These are phyloP conservation scores for Pseudococcus viburni DNA, from an alignment of 2,888 invertebrate species.

Conservation along the genomic window DNA sequence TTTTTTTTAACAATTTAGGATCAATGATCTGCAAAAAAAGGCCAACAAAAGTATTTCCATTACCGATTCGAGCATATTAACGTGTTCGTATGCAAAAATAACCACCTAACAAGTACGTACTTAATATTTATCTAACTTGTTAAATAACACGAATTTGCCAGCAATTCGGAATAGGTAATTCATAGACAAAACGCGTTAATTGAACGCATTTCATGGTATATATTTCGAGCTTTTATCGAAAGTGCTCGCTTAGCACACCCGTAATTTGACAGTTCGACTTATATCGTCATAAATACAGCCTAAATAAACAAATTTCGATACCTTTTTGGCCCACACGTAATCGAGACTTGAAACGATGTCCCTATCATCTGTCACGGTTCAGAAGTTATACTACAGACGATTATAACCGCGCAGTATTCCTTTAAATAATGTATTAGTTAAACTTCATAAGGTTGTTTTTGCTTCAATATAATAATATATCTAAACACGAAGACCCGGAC, in stretches of 20 bases:
- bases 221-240: neutral
- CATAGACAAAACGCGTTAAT: conserved; percentile 19
- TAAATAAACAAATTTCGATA: conserved; percentile 26
- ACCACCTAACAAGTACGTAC: too few relatives aligned
- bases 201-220: conserved; percentile 7
- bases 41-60: too few relatives aligned
- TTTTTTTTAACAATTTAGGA: too few relatives aligned
- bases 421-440: conserved; percentile 61
- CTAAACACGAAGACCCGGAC: conserved; percentile 60
- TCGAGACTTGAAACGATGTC: conserved; percentile 1
- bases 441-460: conserved; percentile 61
- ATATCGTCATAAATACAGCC: conserved; percentile 7
- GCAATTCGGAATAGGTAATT: neutral
- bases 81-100: too few relatives aligned
- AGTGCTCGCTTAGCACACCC: conserved; percentile 33
- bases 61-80: too few relatives aligned
- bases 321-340: conserved; percentile 1
- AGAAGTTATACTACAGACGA: conserved; percentile 20
- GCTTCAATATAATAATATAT: conserved; percentile 52
- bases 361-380: conserved; percentile 36
- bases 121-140: neutral
- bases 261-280: conserved; percentile 14
- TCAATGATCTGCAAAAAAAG: too few relatives aligned
- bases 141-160: neutral
- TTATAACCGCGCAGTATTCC: conserved; percentile 38